These are phyloP conservation scores for Martes martes DNA, from an alignment of 2,113 vertebrate species.

Conservation along the genomic window DNA sequence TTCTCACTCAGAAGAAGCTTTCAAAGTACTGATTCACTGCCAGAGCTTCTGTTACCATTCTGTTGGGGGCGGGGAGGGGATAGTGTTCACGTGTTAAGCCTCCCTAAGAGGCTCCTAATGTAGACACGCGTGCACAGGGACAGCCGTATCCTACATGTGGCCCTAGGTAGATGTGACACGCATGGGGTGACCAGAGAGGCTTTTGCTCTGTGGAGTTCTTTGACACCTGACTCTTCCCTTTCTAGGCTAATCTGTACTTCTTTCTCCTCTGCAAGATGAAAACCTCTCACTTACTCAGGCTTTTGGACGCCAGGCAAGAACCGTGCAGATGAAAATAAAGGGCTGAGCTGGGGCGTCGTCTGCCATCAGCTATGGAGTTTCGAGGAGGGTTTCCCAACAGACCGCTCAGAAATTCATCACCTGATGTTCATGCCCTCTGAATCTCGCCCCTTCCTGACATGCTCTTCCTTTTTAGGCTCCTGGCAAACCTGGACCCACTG, in stretches of 20 bases:
- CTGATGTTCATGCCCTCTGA: neutral
- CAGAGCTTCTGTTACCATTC: constrained; percentile 7
- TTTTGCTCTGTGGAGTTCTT: neutral
- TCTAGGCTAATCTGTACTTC: neutral
- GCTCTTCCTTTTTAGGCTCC: neutral
- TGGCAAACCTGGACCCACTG: neutral
- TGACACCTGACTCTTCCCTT: neutral
- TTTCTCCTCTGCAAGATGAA: constrained; percentile 17
- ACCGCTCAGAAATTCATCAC: neutral
- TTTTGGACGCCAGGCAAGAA: constrained; percentile 26
- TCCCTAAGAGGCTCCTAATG: neutral
- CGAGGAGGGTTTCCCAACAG: neutral
- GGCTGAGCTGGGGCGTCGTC: neutral
- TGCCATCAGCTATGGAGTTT: neutral
- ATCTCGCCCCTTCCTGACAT: neutral
- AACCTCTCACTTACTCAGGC: neutral
- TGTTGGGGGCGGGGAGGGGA: neutral
- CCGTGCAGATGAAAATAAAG: constrained; percentile 17
- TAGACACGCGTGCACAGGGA: neutral
- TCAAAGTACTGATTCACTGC: constrained; percentile 41
- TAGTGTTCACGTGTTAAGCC: neutral
- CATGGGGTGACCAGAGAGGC: neutral
- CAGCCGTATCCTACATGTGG: neutral
- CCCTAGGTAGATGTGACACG: neutral
- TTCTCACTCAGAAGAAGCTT: constrained; percentile 39